phyloP scores from a whole-genome alignment of 2,113 vertebrate genomes.

The Cyanoramphus novaezelandiae region DNA sequence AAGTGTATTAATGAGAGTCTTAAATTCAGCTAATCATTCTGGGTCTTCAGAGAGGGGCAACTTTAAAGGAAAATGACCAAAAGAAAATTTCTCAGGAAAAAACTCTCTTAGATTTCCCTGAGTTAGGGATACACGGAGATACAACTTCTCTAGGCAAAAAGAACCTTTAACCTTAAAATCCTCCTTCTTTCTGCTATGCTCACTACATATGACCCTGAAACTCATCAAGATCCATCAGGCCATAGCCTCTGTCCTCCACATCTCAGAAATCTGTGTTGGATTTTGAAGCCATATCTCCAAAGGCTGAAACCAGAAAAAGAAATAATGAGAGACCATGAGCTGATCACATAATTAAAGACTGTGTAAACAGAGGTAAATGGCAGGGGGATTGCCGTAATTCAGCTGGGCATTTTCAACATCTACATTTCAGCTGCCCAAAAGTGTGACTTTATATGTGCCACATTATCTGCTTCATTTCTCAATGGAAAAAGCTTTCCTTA shows the following conservation, averaged over 20 bases:
- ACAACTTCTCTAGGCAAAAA: not conserved
- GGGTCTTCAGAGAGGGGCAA: not conserved
- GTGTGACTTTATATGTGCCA: not conserved
- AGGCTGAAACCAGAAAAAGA: not conserved
- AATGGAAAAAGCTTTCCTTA: not conserved
- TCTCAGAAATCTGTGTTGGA: not conserved
- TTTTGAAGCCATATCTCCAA: not conserved
- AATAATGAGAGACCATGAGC: not conserved
- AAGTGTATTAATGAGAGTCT: not conserved
- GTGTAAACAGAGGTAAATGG: not conserved
- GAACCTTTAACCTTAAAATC: not conserved
- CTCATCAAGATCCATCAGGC: not conserved
- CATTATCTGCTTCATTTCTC: not conserved
- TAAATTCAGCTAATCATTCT: conserved; percentile 18
- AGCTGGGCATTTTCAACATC: not conserved
- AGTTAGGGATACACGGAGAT: not conserved
- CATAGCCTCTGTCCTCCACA: not conserved
- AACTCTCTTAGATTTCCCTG: not conserved
- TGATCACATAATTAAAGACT: not conserved
- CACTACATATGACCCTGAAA: not conserved
- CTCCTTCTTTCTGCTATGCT: not conserved
- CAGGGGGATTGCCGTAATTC: not conserved
- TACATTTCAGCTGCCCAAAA: not conserved
- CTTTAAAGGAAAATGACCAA: not conserved
- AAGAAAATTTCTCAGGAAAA: not conserved